A percentile compares a stretch with the other conserved stretches of the same genome.
phyloP scores from a whole-genome alignment of 1,140 invertebrate genomes.

The Penaeus vannamei region DNA sequence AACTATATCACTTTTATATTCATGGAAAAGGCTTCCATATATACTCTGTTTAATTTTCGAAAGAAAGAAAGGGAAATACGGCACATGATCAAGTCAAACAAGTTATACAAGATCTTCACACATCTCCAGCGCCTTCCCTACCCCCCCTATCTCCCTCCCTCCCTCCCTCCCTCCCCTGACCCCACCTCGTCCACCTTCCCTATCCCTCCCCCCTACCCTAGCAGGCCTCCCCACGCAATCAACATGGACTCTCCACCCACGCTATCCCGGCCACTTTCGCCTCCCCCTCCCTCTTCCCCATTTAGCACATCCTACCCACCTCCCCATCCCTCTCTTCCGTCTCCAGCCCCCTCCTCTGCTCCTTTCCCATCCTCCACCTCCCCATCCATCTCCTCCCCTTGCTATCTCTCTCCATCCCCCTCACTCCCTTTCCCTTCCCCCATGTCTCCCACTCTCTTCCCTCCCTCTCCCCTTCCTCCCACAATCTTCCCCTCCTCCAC shows the following conservation, averaged over 20 bases:
- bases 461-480: no score
- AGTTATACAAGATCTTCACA: not conserved
- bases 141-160: not conserved
- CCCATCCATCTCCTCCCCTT: no score
- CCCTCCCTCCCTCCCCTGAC: not conserved
- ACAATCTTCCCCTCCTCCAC: not conserved
- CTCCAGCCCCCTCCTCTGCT: no score
- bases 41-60: no score
- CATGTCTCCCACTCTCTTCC: not conserved
- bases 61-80: no score
- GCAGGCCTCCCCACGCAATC: not conserved
- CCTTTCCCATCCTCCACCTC: no score
- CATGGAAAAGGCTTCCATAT: no score
- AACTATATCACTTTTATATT: no score
- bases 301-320: not conserved
- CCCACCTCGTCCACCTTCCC: not conserved
- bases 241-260: not conserved
- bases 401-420: not conserved
- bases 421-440: not conserved
- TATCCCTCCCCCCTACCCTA: not conserved
- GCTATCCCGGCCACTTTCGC: no score
- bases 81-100: no score
- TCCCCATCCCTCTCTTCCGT: no score
- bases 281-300: not conserved
- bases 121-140: not conserved